A percentile compares a stretch with the other conserved stretches of the same genome.
Evolutionary conservation across 2,113 vertebrate genomes (phyloP).

Genomic region (Syngnathus scovelli): DNA sequence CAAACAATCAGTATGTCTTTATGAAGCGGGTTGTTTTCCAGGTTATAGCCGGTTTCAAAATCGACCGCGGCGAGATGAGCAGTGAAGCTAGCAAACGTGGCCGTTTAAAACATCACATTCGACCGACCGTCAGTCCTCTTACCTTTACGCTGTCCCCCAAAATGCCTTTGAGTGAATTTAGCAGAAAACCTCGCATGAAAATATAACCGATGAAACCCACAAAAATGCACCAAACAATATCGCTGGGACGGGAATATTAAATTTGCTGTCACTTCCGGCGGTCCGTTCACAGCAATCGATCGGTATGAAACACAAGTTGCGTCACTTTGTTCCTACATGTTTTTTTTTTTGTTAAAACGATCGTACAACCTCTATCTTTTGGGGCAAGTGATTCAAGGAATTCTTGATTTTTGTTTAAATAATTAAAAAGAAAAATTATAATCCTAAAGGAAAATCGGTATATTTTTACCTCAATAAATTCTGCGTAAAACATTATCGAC

Average conservation of each 20-base stretch:
- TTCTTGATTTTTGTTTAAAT: too few relatives aligned
- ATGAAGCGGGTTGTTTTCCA: constrained; percentile 41
- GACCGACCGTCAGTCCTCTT: background rate
- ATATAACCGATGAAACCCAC: background rate
- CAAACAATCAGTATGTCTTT: constrained; percentile 5
- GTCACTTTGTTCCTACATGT: background rate
- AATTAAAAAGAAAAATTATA: too few relatives aligned
- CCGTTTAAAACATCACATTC: background rate
- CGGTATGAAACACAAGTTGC: background rate
- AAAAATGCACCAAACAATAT: constrained; percentile 5
- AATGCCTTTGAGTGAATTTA: background rate
- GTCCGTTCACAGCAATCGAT: background rate
- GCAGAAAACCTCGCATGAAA: background rate
- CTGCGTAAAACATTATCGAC: background rate
- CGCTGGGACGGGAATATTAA: constrained; percentile 9
- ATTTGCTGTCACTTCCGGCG: constrained; percentile 6
- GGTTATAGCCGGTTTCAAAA: constrained; percentile 48
- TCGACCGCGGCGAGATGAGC: constrained; percentile 15
- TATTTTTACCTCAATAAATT: background rate
- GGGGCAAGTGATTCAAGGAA: too few relatives aligned
- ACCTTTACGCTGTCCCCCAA: constrained; percentile 16
- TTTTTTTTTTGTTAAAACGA: background rate
- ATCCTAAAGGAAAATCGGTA: background rate
- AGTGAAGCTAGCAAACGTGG: background rate
- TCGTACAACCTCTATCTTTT: background rate